Evolutionary conservation across 2,113 vertebrate genomes (phyloP), one percentile per base, ranked within the genome.

Genomic region (Pterocles gutturalis): DNA sequence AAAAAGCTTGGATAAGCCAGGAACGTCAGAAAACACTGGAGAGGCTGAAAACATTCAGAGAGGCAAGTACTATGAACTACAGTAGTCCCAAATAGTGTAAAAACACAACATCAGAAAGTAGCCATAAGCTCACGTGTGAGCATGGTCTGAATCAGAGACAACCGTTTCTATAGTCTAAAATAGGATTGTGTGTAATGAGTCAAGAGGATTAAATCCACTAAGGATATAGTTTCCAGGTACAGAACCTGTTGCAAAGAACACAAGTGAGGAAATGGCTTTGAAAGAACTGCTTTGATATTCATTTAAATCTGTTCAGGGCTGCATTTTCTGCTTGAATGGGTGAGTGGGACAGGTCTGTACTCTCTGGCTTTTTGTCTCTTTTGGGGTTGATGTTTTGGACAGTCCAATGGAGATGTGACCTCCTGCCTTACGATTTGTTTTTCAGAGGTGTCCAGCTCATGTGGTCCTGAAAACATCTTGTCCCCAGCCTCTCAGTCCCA

Each of bases 21-120:
- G 99, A 99, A 97, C 98, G 99, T 65, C 98, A 99, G 93, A 99
- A 99, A 97, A 99, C 99, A 10, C 98, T 99, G 91, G 99, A 98
- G 60, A 98, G 99, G 93, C 97, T 99, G 88, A 98, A 99, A 93
- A 97, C 98, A 51, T 99, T 99, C 97, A 99, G 98, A 97, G 98
- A 99, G 98, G 99, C 98, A 94, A 98, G 98, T 96, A 79, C 66
- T 58, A 29, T 62, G 90, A 89, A 25, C 17, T 22, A 15, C 41
- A 45, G 43, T 36, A 45, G 34, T 76, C 67, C 38, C 41, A 33
- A 73, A 22, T 82, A 21, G 7, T 80, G 51, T 81, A n/a, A 84
- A 46, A 83, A 51, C 20, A 51, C 2, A 2, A 4, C 2, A 3
- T 51, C 43, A 62, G 25, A 64, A 89, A 51, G 31, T 53, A 65